Evolutionary conservation across 2,888 invertebrate genomes (phyloP).

Genomic region (Glyphotaelius pellucidus): DNA sequence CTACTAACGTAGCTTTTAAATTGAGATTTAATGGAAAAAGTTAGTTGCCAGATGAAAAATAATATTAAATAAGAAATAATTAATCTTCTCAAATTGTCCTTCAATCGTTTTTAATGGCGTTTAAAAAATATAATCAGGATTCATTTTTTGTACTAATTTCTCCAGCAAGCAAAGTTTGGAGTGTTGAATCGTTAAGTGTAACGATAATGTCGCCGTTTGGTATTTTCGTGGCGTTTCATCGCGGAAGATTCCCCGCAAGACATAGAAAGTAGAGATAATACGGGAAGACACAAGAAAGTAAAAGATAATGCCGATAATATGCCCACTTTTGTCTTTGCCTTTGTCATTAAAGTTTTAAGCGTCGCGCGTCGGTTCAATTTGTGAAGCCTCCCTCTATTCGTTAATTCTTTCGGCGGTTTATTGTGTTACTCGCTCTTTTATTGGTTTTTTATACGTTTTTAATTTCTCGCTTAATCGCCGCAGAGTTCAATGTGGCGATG

Average conservation of each 20-base stretch:
- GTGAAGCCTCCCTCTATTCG: background rate
- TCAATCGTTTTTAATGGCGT: background rate
- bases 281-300: constrained; percentile 10
- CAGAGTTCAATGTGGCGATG: background rate
- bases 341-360: constrained; percentile 16
- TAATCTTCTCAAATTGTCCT: background rate
- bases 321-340: constrained; percentile 15
- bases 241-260: background rate
- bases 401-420: constrained; percentile 11
- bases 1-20: background rate
- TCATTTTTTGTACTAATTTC: constrained; percentile 10
- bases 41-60: background rate
- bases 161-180: background rate
- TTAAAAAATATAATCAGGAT: background rate
- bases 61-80: background rate
- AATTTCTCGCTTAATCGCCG: background rate
- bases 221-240: background rate
- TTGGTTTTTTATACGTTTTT: constrained; percentile 2
- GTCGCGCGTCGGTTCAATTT: constrained; percentile 1
- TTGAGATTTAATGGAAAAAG: too few relatives aligned
- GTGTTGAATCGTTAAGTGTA: constrained; percentile 22
- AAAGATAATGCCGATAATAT: constrained; percentile 29
- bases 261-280: constrained; percentile 10
- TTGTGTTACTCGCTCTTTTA: background rate
- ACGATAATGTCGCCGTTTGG: constrained; percentile 13